These are phyloP conservation scores for Peromyscus leucopus DNA, from an alignment of 2,113 vertebrate species.

Conservation along the genomic window DNA sequence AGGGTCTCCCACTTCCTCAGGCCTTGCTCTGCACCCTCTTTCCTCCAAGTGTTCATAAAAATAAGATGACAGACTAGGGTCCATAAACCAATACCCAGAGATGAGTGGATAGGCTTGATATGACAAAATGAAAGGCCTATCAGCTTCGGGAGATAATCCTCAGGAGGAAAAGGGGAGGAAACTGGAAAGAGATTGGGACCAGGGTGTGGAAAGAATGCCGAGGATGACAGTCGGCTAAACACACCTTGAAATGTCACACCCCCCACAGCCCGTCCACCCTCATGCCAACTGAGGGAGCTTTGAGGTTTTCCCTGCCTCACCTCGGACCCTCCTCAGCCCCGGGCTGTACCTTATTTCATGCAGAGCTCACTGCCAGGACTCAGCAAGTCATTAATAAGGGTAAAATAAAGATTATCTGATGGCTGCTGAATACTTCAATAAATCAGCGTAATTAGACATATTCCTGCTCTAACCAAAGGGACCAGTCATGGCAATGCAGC, in stretches of 20 bases:
- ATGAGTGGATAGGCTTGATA: not conserved
- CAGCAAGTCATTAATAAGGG: constrained; percentile 61
- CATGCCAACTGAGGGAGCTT: not conserved
- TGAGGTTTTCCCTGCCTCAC: not conserved
- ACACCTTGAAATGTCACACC: constrained; percentile 8
- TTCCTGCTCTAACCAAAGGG: constrained; percentile 73
- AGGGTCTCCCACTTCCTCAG: constrained; percentile 21
- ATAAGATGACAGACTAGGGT: not conserved
- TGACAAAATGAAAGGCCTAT: not conserved
- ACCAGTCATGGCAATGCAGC: constrained; percentile 69
- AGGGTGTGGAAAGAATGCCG: constrained; percentile 6
- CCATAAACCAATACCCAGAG: constrained; percentile 50
- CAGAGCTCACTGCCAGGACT: constrained; percentile 42
- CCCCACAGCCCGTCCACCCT: not conserved
- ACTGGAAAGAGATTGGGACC: not conserved
- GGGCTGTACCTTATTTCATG: not conserved
- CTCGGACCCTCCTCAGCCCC: not conserved
- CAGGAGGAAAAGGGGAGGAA: not conserved
- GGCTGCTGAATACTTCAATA: not conserved
- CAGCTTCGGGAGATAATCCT: not conserved
- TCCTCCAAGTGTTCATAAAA: constrained; percentile 46
- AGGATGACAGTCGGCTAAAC: not conserved
- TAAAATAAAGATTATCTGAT: constrained; percentile 46
- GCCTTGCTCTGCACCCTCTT: not conserved
- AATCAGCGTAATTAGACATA: constrained; percentile 67